Conservation (phyloP, 2,797 vertebrate genomes). For the Scarus forsteni region DNA sequence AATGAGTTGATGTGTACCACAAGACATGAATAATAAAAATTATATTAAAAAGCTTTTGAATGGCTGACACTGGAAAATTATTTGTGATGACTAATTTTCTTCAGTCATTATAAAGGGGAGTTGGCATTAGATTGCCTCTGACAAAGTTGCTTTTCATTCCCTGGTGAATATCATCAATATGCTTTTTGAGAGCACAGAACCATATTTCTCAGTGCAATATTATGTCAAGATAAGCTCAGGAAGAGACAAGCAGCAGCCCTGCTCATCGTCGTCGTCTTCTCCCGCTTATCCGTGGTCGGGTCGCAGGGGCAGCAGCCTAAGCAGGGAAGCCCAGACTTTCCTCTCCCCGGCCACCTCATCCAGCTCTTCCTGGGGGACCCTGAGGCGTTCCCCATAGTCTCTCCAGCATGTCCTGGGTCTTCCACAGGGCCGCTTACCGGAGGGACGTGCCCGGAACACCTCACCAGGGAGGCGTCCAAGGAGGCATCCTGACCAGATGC, state of each 20-base stretch:
- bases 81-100: constrained; percentile 97
- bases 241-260: constrained; percentile 63
- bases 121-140: constrained; percentile 91
- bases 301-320: too few species aligned
- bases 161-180: constrained; percentile 88
- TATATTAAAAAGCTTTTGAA: constrained; percentile 97
- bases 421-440: too few species aligned
- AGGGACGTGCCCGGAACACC: too few species aligned
- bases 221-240: constrained; percentile 78
- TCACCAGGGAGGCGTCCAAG: too few species aligned
- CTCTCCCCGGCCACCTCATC: too few species aligned
- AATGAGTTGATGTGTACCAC: constrained; percentile 91
- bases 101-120: constrained; percentile 96
- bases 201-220: constrained; percentile 81
- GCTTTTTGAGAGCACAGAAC: constrained; percentile 82
- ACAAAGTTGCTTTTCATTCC: constrained; percentile 97
- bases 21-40: constrained; percentile 97
- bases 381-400: too few species aligned
- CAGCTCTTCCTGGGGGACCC: too few species aligned
- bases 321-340: too few species aligned
- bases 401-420: too few species aligned
- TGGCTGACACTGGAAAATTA: constrained; percentile 95
- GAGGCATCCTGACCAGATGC: too few species aligned
- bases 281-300: too few species aligned
- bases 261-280: too few species aligned